A percentile compares a stretch with the other conserved stretches of the same genome.
phyloP scores from a whole-genome alignment of 2,797 vertebrate genomes.

The Cyclura pinguis region DNA sequence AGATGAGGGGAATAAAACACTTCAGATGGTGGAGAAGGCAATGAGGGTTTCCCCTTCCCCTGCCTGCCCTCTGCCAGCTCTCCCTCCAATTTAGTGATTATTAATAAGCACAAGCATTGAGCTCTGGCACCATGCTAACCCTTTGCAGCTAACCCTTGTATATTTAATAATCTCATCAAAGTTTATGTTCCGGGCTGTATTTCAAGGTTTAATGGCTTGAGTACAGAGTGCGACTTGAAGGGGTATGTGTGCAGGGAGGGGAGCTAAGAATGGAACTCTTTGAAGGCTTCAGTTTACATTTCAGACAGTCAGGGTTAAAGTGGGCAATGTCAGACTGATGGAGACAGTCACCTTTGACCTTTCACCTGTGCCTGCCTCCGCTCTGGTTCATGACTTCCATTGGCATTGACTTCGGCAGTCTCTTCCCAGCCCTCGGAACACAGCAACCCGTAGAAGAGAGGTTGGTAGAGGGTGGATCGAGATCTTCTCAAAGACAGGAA shows the following conservation, averaged over 20 bases:
- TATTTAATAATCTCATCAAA: slow-evolving; percentile 75
- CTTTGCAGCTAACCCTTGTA: slow-evolving; percentile 67
- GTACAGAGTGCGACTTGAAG: neutral
- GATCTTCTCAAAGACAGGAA: too few species aligned
- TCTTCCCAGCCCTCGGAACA: neutral
- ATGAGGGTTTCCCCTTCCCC: slow-evolving; percentile 52
- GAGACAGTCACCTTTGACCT: neutral
- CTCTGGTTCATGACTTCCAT: neutral
- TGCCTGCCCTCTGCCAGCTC: slow-evolving; percentile 66
- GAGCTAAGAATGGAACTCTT: slow-evolving; percentile 34
- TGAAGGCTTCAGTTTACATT: slow-evolving; percentile 45
- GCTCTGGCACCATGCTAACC: slow-evolving; percentile 63
- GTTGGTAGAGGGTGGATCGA: neutral
- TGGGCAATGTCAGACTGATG: slow-evolving; percentile 24
- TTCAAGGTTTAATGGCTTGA: slow-evolving; percentile 67
- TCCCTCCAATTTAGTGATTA: slow-evolving; percentile 69
- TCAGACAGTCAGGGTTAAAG: slow-evolving; percentile 30
- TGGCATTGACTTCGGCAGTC: neutral
- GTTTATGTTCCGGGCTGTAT: slow-evolving; percentile 67
- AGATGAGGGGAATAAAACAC: slow-evolving; percentile 68
- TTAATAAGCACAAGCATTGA: slow-evolving; percentile 65
- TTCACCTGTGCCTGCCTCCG: slow-evolving; percentile 10
- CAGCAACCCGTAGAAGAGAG: neutral
- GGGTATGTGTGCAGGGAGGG: neutral
- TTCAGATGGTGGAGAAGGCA: slow-evolving; percentile 55